Conservation (phyloP, 2,888 invertebrate species). For the Yponomeuta plumbellus region DNA sequence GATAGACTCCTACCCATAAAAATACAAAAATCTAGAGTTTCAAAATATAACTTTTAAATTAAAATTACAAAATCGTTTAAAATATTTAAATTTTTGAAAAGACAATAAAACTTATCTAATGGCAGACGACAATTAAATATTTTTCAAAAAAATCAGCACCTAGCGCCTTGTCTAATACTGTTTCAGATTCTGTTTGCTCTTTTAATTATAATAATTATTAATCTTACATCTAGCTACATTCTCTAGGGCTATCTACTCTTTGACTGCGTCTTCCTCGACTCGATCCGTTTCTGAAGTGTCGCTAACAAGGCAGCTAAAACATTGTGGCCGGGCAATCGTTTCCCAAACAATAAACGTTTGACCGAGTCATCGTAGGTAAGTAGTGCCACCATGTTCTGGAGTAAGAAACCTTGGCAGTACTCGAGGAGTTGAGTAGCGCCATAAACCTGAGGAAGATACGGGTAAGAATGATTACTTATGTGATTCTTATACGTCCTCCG, state of each 20-base stretch:
- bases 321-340: conserved; percentile 92
- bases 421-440: conserved; percentile 90
- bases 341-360: conserved; percentile 90
- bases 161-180: not conserved
- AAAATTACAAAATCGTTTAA: too few relatives aligned
- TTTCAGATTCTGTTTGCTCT: not conserved
- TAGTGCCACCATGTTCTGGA: conserved; percentile 96
- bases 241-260: conserved; percentile 24
- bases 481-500: too few relatives aligned
- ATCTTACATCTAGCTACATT: not conserved
- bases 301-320: conserved; percentile 88
- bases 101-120: too few relatives aligned
- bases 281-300: conserved; percentile 88
- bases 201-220: not conserved
- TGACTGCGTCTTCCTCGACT: conserved; percentile 74
- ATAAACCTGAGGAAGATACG: conserved; percentile 79
- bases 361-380: conserved; percentile 94
- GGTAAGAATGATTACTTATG: too few relatives aligned
- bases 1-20: too few relatives aligned
- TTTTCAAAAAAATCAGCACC: not conserved
- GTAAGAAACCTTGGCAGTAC: conserved; percentile 92
- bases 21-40: too few relatives aligned
- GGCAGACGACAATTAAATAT: not conserved
- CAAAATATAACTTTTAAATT: too few relatives aligned
- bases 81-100: too few relatives aligned